Base-by-base conservation (phyloP, 2,113 vertebrate species). In the Perca schrenkii region DNA sequence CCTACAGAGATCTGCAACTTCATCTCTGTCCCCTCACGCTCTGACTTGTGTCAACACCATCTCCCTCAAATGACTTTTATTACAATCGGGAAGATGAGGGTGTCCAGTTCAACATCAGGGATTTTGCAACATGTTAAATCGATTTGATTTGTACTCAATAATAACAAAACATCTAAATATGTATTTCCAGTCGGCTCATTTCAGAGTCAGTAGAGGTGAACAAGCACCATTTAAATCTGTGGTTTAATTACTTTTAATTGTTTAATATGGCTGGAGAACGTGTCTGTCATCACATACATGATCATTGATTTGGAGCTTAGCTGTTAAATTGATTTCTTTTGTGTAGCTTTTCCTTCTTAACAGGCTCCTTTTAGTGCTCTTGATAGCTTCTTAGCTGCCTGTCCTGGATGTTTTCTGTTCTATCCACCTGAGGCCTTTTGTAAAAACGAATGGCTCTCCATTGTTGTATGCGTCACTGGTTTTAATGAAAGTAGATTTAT, bases 401-500 rank as follows among this genome's bases (percentile, higher is more conserved):
- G 0, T 57, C 13, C 66, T 53, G 0, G 61, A 25, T 28, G 36
- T 79, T 49, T 57, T 77, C 21, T 49, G 0, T 47, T 66, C 12
- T 31, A 15, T 67, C 4, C 2, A 67, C 67, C 21, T 17, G 11
- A 28, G 15, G 31, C 46, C 62, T 67, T 58, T 57, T 40, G 8
- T 11, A 3, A 15, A 34, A 11, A 62, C 57, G 34, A 83, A 14
- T 8, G 25, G 22, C 14, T 70, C 17, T 62, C 31, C 2, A 73
- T 78, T 77, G 77, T 71, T 69, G 17, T 60, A 17, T 11, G 15
- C 70, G 76, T 68, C 62, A 17, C 49, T 22, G 49, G 68, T 49
- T 75, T 86, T 83, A 90, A 90, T 88, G 81, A 84, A 87, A 88
- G 36, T 11, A 75, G 82, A 91, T 90, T 84, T 91, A 92, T 83